phyloP scores from a whole-genome alignment of 1,140 invertebrate genomes.

The Heliconius himera region DNA sequence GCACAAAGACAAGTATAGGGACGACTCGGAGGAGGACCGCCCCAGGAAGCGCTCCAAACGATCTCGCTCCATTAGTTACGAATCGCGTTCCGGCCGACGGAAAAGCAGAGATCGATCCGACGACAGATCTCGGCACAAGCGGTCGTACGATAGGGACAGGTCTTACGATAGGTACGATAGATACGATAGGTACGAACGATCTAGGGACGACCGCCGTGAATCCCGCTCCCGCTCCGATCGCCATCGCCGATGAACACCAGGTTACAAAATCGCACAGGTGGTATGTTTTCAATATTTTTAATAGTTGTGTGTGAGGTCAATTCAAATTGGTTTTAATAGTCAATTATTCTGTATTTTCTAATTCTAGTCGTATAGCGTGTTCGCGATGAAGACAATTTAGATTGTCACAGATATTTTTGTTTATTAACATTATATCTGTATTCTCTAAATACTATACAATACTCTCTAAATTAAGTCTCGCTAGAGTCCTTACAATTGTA shows the following conservation, averaged over 20 bases:
- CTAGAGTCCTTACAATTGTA: background rate
- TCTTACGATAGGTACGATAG: constrained; percentile 62
- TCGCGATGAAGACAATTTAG: background rate
- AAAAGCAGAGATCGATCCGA: constrained; percentile 54
- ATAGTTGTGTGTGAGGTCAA: constrained; percentile 27
- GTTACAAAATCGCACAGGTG: constrained; percentile 67
- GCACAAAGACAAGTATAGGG: constrained; percentile 62
- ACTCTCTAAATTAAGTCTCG: background rate
- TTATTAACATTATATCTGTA: background rate
- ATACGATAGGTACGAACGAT: constrained; percentile 51
- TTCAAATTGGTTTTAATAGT: background rate
- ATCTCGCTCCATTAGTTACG: constrained; percentile 66
- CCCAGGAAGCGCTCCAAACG: constrained; percentile 60
- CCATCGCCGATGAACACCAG: constrained; percentile 68
- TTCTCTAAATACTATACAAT: too few relatives aligned
- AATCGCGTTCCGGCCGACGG: constrained; percentile 57
- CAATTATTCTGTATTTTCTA: background rate
- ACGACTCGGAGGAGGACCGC: constrained; percentile 63
- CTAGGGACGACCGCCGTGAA: constrained; percentile 63
- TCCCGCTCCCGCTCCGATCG: constrained; percentile 50
- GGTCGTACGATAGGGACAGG: constrained; percentile 61
- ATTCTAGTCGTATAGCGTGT: background rate
- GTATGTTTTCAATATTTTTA: constrained; percentile 62
- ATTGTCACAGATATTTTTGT: constrained; percentile 10
- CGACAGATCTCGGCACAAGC: constrained; percentile 55